Conservation (phyloP, 2,888 invertebrate species). For the Lasioglossum marginatum region DNA sequence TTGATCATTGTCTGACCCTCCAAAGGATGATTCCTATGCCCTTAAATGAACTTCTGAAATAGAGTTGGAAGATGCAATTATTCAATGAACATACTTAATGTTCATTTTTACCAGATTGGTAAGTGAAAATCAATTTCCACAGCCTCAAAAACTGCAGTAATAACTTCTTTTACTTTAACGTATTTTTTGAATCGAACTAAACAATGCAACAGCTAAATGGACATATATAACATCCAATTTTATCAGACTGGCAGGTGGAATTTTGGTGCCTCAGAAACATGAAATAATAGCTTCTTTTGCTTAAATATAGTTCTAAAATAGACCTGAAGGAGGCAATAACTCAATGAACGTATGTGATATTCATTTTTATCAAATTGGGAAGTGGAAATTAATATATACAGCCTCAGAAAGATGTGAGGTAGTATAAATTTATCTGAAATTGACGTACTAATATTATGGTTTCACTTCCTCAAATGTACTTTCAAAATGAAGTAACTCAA, state of each 20-base stretch:
- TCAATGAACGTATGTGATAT: background rate
- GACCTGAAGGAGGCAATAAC: no score
- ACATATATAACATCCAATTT: background rate
- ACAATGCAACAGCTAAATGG: no score
- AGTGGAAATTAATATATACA: background rate
- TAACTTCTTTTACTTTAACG: background rate
- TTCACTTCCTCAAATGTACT: background rate
- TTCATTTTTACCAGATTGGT: background rate
- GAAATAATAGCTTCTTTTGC: background rate
- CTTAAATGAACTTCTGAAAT: background rate
- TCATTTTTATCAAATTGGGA: background rate
- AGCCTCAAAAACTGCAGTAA: background rate
- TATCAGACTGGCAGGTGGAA: background rate
- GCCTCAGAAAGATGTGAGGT: background rate
- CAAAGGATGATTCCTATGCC: background rate
- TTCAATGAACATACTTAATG: background rate
- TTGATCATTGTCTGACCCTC: background rate
- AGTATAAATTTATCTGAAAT: no score
- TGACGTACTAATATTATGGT: background rate
- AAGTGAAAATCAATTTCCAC: background rate
- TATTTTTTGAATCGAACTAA: background rate
- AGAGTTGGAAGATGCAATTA: no score
- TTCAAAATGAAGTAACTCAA: background rate
- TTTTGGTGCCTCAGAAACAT: background rate
- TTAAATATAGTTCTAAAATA: background rate